Evolutionary conservation across 2,113 vertebrate genomes (phyloP).

Genomic region (Sapayoa aenigma): DNA sequence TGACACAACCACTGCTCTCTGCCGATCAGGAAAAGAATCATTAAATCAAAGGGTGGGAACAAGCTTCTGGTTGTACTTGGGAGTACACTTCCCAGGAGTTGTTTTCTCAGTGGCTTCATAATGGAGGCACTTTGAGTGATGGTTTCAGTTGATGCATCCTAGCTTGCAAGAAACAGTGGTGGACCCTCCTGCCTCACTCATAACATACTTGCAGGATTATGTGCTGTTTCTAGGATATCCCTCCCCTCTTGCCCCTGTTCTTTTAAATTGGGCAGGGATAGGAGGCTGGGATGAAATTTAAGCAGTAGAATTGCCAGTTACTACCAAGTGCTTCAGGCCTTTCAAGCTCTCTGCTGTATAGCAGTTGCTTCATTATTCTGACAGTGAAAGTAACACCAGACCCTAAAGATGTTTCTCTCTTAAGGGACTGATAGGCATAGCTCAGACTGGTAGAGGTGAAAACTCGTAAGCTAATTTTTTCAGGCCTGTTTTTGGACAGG

Average conservation of each 20-base stretch:
- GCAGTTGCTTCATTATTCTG: not conserved
- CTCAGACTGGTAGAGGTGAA: not conserved
- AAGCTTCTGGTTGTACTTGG: not conserved
- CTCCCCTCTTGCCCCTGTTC: too few species aligned
- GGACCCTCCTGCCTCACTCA: too few species aligned
- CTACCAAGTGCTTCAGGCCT: not conserved
- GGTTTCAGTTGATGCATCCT: not conserved
- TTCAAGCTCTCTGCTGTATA: accelerated
- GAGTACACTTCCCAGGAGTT: accelerated
- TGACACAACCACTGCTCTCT: not conserved
- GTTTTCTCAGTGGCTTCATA: not conserved
- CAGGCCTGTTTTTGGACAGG: not conserved
- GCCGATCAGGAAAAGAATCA: not conserved
- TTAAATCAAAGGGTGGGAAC: not conserved
- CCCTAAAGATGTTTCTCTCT: not conserved
- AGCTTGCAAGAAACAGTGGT: not conserved
- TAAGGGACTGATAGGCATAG: not conserved
- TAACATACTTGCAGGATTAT: not conserved
- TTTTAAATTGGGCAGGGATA: too few species aligned
- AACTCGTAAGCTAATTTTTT: not conserved
- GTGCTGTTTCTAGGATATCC: not conserved
- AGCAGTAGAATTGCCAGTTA: not conserved
- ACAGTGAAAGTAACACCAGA: not conserved
- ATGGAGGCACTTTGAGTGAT: too few species aligned
- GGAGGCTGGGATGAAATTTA: not conserved